Evolutionary conservation across 2,113 vertebrate species (phyloP), one percentile per base, ranked within the genome.

Genomic region (Dolichallabes microphthalmus): DNA sequence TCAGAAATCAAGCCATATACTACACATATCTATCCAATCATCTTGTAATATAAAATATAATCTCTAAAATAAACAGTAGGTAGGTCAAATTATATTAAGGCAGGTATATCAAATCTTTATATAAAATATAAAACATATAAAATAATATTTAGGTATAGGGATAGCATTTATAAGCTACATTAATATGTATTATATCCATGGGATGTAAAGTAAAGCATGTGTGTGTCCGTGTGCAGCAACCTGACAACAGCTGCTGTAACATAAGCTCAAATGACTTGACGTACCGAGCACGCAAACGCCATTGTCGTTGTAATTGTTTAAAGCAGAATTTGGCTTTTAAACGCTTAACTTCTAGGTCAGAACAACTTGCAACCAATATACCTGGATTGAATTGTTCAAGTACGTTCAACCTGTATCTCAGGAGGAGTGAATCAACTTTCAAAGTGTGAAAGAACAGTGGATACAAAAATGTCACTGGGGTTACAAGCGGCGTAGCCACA

Each of bases 401-500:
- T 52, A n/a, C 2, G 1, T 75, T 78, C 27, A 35, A 58, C 17
- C 27, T 58, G 10, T 58, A 58, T 78, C 53, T 58, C 17, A 58
- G 27, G 4, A 35, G 9, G 30, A 60, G 76, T 79, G 76, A 17
- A 35, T 79, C 27, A 58, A 57, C 52, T 53, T 77, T 77, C 15
- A 77, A 55, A 77, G 30, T 53, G 50, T 52, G n/a, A 8, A 53
- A 77, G 53, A 77, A 77, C 3, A 74, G 71, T n/a, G 45, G 55
- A 58, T 58, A 58, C 4, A 30, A 9, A 78, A 58, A 78, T 76
- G 52, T 32, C 52, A 77, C n/a, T 22, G 10, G 71, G 80, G 25
- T 88, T 89, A 60, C 82, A 83, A 57, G n/a, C 84, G 66, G 66
- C 45, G 63, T n/a, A n/a, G n/a, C n/a, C n/a, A n/a, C n/a, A n/a